Evolutionary conservation across 1,140 invertebrate species (phyloP).

Genomic region (Bilobella aurantiaca): DNA sequence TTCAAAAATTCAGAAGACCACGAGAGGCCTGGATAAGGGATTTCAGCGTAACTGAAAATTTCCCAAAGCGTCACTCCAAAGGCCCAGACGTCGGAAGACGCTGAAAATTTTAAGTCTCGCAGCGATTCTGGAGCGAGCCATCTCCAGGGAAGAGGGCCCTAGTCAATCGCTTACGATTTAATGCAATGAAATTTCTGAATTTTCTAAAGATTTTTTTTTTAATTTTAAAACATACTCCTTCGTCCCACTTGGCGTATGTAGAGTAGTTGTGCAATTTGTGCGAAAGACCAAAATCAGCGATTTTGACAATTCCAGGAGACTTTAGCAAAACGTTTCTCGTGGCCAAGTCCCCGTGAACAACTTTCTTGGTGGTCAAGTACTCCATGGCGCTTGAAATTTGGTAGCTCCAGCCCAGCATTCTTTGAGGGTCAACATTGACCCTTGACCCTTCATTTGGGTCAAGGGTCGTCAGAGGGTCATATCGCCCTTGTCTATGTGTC

Average conservation of each 20-base stretch:
- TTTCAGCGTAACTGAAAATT: background rate
- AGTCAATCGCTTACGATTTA: too few species aligned
- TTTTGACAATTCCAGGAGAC: constrained; percentile 63
- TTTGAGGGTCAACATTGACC: too few species aligned
- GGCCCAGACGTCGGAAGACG: constrained; percentile 45
- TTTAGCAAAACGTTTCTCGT: constrained; percentile 69
- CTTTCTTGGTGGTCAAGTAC: constrained; percentile 58
- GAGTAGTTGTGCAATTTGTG: constrained; percentile 54
- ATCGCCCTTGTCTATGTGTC: too few species aligned
- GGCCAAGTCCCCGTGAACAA: constrained; percentile 72
- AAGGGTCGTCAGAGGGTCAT: too few species aligned
- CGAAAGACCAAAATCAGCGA: constrained; percentile 75
- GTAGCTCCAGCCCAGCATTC: background rate
- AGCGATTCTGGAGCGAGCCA: constrained; percentile 11
- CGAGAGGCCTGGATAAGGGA: too few species aligned
- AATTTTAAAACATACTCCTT: too few species aligned
- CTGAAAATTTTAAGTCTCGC: constrained; percentile 29
- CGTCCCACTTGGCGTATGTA: constrained; percentile 1
- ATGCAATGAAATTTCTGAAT: background rate
- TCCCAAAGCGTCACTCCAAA: constrained; percentile 42
- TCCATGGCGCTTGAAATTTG: constrained; percentile 38
- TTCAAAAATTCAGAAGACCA: too few species aligned
- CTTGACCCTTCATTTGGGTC: too few species aligned
- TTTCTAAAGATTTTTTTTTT: background rate
- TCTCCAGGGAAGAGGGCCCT: constrained; percentile 17